A percentile compares a stretch with the other conserved stretches of the same genome.
These are phyloP conservation scores for Lycopodina hypogea DNA, from an alignment of 37 sponge, comb jelly and placozoan genomes.

Conservation along the genomic window DNA sequence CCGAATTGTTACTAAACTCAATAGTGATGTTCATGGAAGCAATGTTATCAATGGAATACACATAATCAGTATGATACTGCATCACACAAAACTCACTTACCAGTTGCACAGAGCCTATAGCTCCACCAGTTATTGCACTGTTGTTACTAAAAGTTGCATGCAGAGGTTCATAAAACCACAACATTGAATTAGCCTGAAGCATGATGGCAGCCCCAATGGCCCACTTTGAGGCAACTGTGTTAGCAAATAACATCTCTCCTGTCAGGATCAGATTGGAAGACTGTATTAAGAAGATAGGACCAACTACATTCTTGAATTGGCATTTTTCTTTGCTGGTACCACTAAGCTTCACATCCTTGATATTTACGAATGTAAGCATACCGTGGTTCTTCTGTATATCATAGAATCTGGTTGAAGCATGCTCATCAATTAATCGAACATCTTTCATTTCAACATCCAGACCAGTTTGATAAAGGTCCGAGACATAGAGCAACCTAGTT, in stretches of 20 bases:
- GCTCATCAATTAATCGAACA: background rate
- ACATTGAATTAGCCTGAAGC: background rate
- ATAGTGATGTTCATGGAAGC: constrained; percentile 1
- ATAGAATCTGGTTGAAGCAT: background rate
- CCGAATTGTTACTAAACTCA: constrained; percentile 6
- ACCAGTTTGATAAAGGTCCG: background rate
- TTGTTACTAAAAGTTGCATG: constrained; percentile 11
- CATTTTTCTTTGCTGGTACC: background rate
- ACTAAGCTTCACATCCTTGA: background rate
- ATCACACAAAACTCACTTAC: background rate
- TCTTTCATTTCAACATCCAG: constrained; percentile 5
- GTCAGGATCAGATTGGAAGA: background rate
- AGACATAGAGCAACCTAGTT: constrained; percentile 7
- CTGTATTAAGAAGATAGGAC: background rate
- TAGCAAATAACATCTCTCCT: constrained; percentile 13
- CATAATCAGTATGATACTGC: constrained; percentile 3
- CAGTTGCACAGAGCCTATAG: background rate
- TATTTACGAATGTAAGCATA: background rate
- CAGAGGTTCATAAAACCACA: constrained; percentile 18
- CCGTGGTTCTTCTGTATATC: background rate
- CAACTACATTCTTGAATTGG: background rate
- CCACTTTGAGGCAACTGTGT: constrained; percentile 1
- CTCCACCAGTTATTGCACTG: constrained; percentile 27
- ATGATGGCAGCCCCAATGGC: constrained; percentile 21
- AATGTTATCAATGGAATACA: background rate